Evolutionary conservation across 1,140 invertebrate genomes (phyloP).

Genomic region (Hestina assimilis): DNA sequence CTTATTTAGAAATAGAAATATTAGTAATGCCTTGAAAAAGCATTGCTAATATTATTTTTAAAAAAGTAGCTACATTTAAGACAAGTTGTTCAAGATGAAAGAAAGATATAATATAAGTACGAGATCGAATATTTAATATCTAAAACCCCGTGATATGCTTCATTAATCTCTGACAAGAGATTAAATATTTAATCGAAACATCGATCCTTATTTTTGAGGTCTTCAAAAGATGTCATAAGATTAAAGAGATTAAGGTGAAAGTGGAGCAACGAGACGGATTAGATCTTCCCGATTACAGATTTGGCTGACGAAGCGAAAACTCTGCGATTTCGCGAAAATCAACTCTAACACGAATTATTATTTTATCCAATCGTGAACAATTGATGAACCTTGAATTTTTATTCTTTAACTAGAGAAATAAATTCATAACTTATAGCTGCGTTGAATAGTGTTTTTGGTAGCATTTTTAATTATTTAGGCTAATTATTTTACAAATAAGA

Average conservation of each 20-base stretch:
- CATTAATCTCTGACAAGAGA: background rate
- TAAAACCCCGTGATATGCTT: background rate
- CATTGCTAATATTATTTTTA: no score
- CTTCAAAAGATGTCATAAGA: conserved; percentile 10
- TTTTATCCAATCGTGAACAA: background rate
- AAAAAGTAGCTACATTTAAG: no score
- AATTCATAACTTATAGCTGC: no score
- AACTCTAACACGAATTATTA: background rate
- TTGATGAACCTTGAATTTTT: background rate
- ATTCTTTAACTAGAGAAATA: background rate
- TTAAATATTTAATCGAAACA: conserved; percentile 2
- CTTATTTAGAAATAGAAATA: no score
- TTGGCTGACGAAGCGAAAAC: conserved; percentile 17
- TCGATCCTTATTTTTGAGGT: background rate
- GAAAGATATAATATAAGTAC: no score
- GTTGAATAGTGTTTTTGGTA: no score
- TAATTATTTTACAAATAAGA: no score
- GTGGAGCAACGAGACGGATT: conserved; percentile 10
- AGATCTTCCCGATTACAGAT: conserved; percentile 22
- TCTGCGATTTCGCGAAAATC: conserved; percentile 5
- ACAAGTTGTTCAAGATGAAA: no score
- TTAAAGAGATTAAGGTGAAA: conserved; percentile 11
- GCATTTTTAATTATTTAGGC: no score
- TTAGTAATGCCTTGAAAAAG: no score
- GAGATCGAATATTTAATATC: no score